phyloP scores from a whole-genome alignment of 2,113 vertebrate species.

The Copsychus sechellarum region DNA sequence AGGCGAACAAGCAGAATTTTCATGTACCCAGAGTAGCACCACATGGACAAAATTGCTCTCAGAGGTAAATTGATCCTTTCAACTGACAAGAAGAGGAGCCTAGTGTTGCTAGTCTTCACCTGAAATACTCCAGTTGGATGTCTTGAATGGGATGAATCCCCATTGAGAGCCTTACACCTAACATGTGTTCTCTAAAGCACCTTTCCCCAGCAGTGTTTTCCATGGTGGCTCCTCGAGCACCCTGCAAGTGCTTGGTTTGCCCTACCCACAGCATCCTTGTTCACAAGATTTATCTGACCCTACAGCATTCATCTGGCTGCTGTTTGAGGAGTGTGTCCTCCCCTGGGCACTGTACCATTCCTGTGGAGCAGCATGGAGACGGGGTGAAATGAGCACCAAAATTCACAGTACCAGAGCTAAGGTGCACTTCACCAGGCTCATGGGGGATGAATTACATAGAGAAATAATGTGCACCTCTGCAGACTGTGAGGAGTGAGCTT shows the following conservation, averaged over 20 bases:
- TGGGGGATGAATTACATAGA: not conserved
- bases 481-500: not conserved
- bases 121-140: not conserved
- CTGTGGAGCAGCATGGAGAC: not conserved
- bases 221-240: not conserved
- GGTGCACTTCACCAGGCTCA: not conserved
- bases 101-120: not conserved
- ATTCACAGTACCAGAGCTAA: not conserved
- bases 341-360: rapidly evolving
- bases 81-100: not conserved
- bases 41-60: not conserved
- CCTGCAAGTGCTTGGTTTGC: not conserved
- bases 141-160: not conserved
- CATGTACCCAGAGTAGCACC: not conserved
- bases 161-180: rapidly evolving
- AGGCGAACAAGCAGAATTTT: not conserved
- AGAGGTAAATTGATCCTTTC: not conserved
- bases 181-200: not conserved
- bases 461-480: not conserved
- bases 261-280: not conserved
- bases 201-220: not conserved
- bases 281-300: not conserved
- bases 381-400: not conserved
- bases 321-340: not conserved
- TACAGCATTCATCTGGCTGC: not conserved